phyloP scores from a whole-genome alignment of 2,888 invertebrate species.

The Drymonia ruficornis region DNA sequence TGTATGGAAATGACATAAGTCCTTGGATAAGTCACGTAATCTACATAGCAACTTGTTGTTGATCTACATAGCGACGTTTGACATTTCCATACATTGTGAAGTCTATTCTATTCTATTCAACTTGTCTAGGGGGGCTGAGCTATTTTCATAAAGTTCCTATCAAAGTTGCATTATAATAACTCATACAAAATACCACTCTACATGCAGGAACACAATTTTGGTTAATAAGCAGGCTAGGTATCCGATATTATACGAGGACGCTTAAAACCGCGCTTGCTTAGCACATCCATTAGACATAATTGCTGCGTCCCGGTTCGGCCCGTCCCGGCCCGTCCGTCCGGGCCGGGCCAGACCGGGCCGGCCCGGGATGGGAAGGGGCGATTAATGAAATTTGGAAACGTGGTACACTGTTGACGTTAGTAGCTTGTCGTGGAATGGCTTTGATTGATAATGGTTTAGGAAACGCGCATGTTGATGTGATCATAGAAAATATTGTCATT shows the following conservation, averaged over 20 bases:
- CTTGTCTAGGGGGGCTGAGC: too few relatives aligned
- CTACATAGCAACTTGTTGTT: too few relatives aligned
- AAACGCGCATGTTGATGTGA: not conserved
- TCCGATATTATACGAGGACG: conserved; percentile 38
- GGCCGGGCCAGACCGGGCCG: conserved; percentile 21
- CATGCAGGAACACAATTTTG: conserved; percentile 12
- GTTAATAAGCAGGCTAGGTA: conserved; percentile 41
- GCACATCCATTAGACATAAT: conserved; percentile 50
- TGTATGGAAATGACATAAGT: too few relatives aligned
- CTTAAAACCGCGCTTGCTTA: conserved; percentile 44
- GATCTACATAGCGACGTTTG: too few relatives aligned
- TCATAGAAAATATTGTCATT: too few relatives aligned
- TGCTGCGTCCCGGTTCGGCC: conserved; percentile 27
- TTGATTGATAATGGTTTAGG: conserved; percentile 35
- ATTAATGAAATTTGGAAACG: conserved; percentile 45
- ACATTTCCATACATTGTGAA: too few relatives aligned
- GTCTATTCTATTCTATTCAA: too few relatives aligned
- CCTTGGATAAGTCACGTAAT: too few relatives aligned
- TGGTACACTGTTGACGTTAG: conserved; percentile 39
- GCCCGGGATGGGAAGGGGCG: conserved; percentile 25
- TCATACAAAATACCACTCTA: not conserved
- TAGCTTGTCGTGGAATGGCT: conserved; percentile 33
- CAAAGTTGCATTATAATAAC: not conserved
- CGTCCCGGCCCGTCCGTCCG: conserved; percentile 11
- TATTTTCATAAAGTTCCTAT: not conserved